Percentiles rank a stretch among this genome's conserved stretches.
Conservation (phyloP, 1,140 invertebrate species). For the Fopius arisanus region DNA sequence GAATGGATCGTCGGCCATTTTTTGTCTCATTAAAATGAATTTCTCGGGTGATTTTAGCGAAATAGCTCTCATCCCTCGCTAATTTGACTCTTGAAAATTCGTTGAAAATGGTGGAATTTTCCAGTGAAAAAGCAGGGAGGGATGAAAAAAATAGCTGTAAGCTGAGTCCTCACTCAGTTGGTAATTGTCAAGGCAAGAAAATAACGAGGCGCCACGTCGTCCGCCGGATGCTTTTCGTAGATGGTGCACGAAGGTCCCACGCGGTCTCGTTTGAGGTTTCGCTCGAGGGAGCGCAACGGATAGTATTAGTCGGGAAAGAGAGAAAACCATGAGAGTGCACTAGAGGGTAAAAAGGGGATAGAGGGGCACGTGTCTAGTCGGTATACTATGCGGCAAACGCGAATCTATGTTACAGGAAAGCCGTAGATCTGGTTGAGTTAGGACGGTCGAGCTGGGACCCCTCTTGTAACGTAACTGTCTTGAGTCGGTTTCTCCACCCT, state of each 20-base stretch:
- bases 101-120: too few relatives aligned
- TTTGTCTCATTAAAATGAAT: too few relatives aligned
- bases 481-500: conserved; percentile 1
- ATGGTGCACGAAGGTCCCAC: conserved; percentile 33
- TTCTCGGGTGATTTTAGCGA: too few relatives aligned
- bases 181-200: conserved; percentile 36
- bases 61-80: too few relatives aligned
- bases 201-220: conserved; percentile 35
- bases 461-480: conserved; percentile 29
- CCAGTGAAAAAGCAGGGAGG: too few relatives aligned
- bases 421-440: conserved; percentile 40
- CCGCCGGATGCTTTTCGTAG: conserved; percentile 38
- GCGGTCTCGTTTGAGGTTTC: conserved; percentile 41
- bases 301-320: not conserved
- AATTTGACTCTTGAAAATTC: too few relatives aligned
- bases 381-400: conserved; percentile 41
- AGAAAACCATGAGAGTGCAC: not conserved
- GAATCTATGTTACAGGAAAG: conserved; percentile 42
- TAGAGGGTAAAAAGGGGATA: conserved; percentile 11
- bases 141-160: not conserved
- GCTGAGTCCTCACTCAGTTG: conserved; percentile 23
- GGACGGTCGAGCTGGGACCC: conserved; percentile 27
- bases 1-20: too few relatives aligned
- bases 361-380: conserved; percentile 24
- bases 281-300: conserved; percentile 28